Base-by-base conservation (phyloP, 1,140 invertebrate species). In the Gryon sp. region DNA sequence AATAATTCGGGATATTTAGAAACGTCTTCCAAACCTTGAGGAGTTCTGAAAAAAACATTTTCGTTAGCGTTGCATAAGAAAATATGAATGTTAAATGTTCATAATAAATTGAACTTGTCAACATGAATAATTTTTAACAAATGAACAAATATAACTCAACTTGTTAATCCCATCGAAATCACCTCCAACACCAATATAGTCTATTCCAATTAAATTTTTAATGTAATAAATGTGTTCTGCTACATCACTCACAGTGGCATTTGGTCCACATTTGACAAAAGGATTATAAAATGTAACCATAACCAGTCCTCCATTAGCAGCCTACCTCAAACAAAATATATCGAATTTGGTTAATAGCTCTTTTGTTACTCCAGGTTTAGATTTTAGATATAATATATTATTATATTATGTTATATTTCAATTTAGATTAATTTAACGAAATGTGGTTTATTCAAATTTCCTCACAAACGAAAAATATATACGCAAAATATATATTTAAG, bases 251-350 rank as follows among this genome's bases (percentile, higher is more conserved):
- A 95, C 86, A 16, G 91, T 94, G 19, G 93, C 93, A 77, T 93
- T 91, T 38, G 91, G 90, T 52, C 91, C 91, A 87, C 95, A 96
- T 83, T 93, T 95, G 69, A 97, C 92, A 87, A 95, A 97, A 82
- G 92, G 92, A 53, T 93, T 94, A 89, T 94, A 96, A 89, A 97
- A 97, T 74, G 94, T 96, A 41, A 97, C 94, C 95, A 97, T 97
- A 8, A 97, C 94, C 28, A 97, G 90, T 22, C 95, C 95, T 41
- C 93, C 91, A 83, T 96, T 97, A 77, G 90, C 91, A 89, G 92
- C 92, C 94, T 96, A 86, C n/a, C n/a, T n/a, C n/a, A n/a, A n/a
- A n/a, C n/a, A n/a, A n/a, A n/a, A n/a, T n/a, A n/a, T n/a, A n/a
- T n/a, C n/a, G n/a, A n/a, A n/a, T n/a, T n/a, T n/a, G n/a, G n/a